A percentile compares a stretch with the other conserved stretches of the same genome.
Conservation (phyloP, 2,888 invertebrate genomes). For the Eristalis tenax region DNA sequence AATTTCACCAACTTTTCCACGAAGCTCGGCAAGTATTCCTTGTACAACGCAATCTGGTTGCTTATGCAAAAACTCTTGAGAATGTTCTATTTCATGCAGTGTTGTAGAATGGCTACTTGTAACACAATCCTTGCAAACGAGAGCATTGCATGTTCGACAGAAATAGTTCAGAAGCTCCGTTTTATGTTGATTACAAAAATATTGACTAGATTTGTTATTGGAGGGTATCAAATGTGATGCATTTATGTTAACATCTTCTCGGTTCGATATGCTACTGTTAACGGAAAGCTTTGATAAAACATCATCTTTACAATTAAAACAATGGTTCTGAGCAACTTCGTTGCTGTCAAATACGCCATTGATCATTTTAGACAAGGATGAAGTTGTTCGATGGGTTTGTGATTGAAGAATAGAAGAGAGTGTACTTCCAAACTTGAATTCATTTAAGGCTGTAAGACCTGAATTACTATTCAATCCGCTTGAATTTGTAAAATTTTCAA, state of each 20-base stretch:
- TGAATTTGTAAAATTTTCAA: conserved; percentile 75
- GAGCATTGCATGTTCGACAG: conserved; percentile 95
- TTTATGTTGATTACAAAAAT: conserved; percentile 94
- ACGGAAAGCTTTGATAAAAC: conserved; percentile 49
- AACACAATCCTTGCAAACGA: conserved; percentile 98
- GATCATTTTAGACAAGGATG: conserved; percentile 62
- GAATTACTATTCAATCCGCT: conserved; percentile 74
- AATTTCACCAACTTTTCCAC: conserved; percentile 93
- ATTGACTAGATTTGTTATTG: conserved; percentile 78
- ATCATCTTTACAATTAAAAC: conserved; percentile 65
- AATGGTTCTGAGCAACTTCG: conserved; percentile 49
- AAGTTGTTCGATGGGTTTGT: conserved; percentile 59
- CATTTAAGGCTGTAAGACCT: conserved; percentile 74
- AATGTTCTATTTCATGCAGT: conserved; percentile 93
- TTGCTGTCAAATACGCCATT: conserved; percentile 61
- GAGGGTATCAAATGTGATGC: conserved; percentile 65
- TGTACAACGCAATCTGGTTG: conserved; percentile 91
- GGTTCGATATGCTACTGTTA: conserved; percentile 48
- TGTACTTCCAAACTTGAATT: conserved; percentile 78
- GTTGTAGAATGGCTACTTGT: conserved; percentile 91
- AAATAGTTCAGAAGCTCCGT: conserved; percentile 95
- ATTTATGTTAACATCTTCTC: conserved; percentile 50
- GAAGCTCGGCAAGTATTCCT: conserved; percentile 89
- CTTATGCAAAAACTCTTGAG: conserved; percentile 90
- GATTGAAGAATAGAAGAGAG: conserved; percentile 78